Evolutionary conservation across 1,140 invertebrate genomes (phyloP).

Genomic region (Fopius arisanus): DNA sequence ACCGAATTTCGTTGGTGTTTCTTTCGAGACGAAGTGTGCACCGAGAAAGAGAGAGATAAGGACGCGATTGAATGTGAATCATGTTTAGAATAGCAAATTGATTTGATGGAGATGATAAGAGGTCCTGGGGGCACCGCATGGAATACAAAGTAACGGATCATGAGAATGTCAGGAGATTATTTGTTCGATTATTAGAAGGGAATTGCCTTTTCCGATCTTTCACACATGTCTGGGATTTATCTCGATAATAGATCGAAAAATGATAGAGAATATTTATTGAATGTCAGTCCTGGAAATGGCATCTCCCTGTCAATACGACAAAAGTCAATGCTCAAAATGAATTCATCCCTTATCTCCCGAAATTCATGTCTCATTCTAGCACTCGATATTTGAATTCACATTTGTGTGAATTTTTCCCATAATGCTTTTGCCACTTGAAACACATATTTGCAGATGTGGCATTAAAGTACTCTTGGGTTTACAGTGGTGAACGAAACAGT

Average conservation of each 20-base stretch:
- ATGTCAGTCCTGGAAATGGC: too few species aligned
- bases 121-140: background rate
- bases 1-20: background rate
- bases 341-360: too few species aligned
- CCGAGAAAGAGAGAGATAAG: background rate
- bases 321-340: too few species aligned
- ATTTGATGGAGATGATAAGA: background rate
- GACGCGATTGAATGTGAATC: background rate
- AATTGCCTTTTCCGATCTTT: background rate
- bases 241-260: too few species aligned
- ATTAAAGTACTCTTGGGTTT: conserved; percentile 2
- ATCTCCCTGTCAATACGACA: too few species aligned
- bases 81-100: background rate
- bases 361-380: background rate
- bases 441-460: background rate
- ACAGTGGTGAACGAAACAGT: background rate
- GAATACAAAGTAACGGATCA: background rate
- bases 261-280: too few species aligned
- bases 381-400: background rate
- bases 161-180: background rate
- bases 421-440: background rate
- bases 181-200: background rate
- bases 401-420: background rate
- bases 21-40: background rate
- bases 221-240: too few species aligned